Base-by-base conservation (phyloP, 2,888 invertebrate genomes). In the Drosophila anomalata region DNA sequence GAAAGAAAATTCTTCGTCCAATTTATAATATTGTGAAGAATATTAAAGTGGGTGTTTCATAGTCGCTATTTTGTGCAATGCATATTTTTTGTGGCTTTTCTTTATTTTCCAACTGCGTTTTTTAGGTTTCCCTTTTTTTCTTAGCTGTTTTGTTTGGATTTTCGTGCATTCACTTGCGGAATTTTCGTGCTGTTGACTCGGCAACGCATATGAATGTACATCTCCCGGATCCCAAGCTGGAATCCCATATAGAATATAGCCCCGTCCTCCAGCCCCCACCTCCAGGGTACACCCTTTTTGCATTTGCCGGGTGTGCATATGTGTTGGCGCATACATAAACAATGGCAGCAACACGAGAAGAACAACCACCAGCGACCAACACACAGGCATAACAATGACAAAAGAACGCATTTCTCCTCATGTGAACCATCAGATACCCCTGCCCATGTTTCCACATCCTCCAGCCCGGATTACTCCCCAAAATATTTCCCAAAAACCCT, bases 301-400 rank as follows among this genome's bases (percentile, higher is more conserved):
- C 31, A 58, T 67, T 62, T 72, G 65, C 48, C 54, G 80, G 76
- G 74, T 66, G 78, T 69, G 75, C 86, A 86, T 84, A 86, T 84
- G 81, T 83, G 87, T 76, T 86, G 79, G 66, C 77, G 87, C 87
- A 86, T 85, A 88, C 81, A 87, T 85, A 87, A 88, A 80, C 80
- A 80, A 83, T 78, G 79, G 51, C 71, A 66, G 47, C 65, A 80
- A 70, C 76, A 79, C 82, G 78, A 70, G 74, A 68, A 66, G 52
- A 75, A 33, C 77, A 53, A 47, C 44, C 42, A 14, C 51, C 56
- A 68, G 29, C 44, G 55, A 22, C 48, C 48, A 55, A 62, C 63
- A 61, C 63, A 61, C 73, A 69, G 60, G 79, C 77, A 84, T 65
- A 79, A 73, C 79, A 85, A 86, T 88, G 87, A 88, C 88, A 86